Conservation (phyloP, 2,888 invertebrate species). For the Synanthedon andrenaeformis region DNA sequence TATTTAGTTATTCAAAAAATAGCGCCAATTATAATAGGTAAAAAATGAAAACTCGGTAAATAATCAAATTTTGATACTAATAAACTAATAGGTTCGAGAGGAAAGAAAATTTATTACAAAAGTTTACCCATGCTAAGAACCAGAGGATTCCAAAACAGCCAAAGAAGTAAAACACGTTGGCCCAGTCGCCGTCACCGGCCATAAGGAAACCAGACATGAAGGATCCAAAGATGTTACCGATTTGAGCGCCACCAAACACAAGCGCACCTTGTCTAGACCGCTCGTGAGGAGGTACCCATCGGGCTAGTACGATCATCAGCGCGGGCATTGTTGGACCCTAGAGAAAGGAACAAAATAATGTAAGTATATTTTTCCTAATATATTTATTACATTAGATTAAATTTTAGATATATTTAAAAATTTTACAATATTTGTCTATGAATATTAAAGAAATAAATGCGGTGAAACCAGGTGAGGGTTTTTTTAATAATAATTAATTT, state of each 20-base stretch:
- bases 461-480: too few relatives aligned
- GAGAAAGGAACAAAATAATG: slow-evolving; percentile 15
- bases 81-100: too few relatives aligned
- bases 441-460: too few relatives aligned
- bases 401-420: too few relatives aligned
- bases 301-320: slow-evolving; percentile 71
- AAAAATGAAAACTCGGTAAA: too few relatives aligned
- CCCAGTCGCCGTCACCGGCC: slow-evolving; percentile 66
- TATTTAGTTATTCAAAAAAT: too few relatives aligned
- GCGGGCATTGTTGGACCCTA: slow-evolving; percentile 82
- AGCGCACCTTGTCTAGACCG: slow-evolving; percentile 71
- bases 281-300: slow-evolving; percentile 73
- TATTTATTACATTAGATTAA: too few relatives aligned
- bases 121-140: slow-evolving; percentile 64
- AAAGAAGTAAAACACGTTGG: slow-evolving; percentile 72
- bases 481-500: too few relatives aligned
- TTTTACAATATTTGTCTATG: too few relatives aligned
- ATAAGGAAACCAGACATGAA: slow-evolving; percentile 68
- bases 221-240: slow-evolving; percentile 70
- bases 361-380: too few relatives aligned
- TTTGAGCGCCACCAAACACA: slow-evolving; percentile 72
- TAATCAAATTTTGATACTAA: too few relatives aligned
- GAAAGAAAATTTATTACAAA: neutral
- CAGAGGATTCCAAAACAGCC: slow-evolving; percentile 69
- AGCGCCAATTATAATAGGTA: too few relatives aligned